A percentile compares a stretch with the other conserved stretches of the same genome.
Evolutionary conservation across 2,888 invertebrate species (phyloP).

Genomic region (Apamea monoglypha): DNA sequence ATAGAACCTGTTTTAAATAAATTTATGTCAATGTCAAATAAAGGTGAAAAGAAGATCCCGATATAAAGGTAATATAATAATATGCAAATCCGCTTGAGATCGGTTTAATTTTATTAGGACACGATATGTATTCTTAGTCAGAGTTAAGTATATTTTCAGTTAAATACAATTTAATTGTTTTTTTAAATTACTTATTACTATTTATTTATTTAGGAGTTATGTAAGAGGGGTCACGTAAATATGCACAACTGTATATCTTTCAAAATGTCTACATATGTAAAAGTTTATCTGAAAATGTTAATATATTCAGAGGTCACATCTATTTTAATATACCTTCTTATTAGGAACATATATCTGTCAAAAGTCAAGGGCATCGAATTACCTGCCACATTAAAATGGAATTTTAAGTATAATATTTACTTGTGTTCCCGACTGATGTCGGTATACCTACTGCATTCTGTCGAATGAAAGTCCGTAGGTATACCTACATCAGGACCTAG

Average conservation of each 20-base stretch:
- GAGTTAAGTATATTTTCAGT: constrained; percentile 16
- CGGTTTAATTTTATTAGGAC: constrained; percentile 44
- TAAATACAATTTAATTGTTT: background rate
- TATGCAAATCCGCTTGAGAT: constrained; percentile 54
- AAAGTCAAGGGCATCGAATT: constrained; percentile 76
- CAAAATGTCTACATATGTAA: constrained; percentile 71
- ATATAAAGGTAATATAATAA: constrained; percentile 39
- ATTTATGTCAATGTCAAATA: constrained; percentile 86
- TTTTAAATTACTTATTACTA: constrained; percentile 4
- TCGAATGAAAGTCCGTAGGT: background rate
- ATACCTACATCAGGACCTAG: background rate
- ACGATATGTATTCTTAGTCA: constrained; percentile 9
- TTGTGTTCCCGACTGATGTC: background rate
- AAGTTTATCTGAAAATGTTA: constrained; percentile 76
- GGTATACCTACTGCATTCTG: background rate
- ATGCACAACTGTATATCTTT: constrained; percentile 67
- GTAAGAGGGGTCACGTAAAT: constrained; percentile 40
- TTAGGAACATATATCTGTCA: constrained; percentile 71
- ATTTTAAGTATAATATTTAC: constrained; percentile 47
- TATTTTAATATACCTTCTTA: constrained; percentile 70
- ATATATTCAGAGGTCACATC: constrained; percentile 78
- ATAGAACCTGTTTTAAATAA: constrained; percentile 79
- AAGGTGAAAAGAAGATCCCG: constrained; percentile 79
- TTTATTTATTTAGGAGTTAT: background rate
- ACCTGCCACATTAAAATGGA: constrained; percentile 57